Conservation (phyloP, 2,113 vertebrate species). For the Lepus timidus region DNA sequence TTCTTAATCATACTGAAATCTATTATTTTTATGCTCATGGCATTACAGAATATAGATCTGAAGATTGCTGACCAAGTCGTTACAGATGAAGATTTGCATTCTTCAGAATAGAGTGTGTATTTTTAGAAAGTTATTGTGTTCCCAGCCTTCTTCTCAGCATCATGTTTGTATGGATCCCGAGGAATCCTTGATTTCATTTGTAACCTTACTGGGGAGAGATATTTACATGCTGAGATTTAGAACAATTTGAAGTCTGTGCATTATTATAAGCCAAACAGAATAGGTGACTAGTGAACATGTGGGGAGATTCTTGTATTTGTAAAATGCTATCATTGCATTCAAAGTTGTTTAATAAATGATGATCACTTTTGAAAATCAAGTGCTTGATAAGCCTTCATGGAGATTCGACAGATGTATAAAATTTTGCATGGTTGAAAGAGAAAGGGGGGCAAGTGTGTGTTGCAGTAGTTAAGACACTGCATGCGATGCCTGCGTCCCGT, state of each 20-base stretch:
- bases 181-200: neutral
- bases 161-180: neutral
- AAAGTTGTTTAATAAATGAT: neutral
- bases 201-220: neutral
- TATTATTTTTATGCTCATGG: conserved; percentile 54
- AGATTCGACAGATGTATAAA: neutral
- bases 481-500: too few relatives aligned
- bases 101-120: neutral
- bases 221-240: neutral
- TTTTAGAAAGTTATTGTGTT: conserved; percentile 30
- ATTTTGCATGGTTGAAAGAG: neutral
- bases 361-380: conserved; percentile 20
- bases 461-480: too few relatives aligned
- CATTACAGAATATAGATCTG: neutral
- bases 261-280: neutral
- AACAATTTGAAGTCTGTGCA: neutral
- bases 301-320: neutral
- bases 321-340: neutral
- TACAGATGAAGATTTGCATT: neutral
- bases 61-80: neutral
- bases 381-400: neutral
- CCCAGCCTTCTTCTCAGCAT: neutral
- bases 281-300: neutral
- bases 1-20: conserved; percentile 61
- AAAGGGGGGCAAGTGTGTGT: neutral